Evolutionary conservation across 2,113 vertebrate species (phyloP), one percentile per base, ranked within the genome.

Genomic region (Spermophilus dauricus): DNA sequence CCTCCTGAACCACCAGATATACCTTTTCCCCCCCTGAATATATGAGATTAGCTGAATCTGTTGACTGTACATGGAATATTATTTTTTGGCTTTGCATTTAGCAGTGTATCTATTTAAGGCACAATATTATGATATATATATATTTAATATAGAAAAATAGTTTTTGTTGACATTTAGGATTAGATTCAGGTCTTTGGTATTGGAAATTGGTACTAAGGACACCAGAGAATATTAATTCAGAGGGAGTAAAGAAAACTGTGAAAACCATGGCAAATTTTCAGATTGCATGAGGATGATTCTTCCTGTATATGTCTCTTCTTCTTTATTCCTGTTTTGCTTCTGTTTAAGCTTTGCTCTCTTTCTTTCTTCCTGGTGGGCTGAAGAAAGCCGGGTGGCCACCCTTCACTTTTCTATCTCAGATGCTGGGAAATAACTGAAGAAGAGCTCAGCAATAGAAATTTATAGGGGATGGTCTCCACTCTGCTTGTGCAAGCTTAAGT

Each of bases 31-130:
- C 12, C 48, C 28, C 69, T 84, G 34, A 84, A 76, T 80, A 7
- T 80, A 14, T 75, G 24, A 65, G 53, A 37, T 39, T 76, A 16
- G 42, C 11, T 51, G 17, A 51, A 17, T 76, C 26, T 67, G 18
- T 20, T 58, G 30, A 48, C n/a, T 45, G 30, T 34, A 22, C 78
- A 14, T 77, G 28, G 78, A 37, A 48, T 73, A 24, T 48, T 58
- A 63, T 11, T 95, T 95, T 90, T 48, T 67, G n/a, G 30, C n/a
- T 61, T 95, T 63, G 16, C 78, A 4, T 67, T 93, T 82, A 95
- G 70, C 42, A 80, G 16, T 34, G 10, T 16, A 12, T 77, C 37
- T 87, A 42, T 18, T 97, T 83, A 28, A 93, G 56, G 34, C 5
- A 87, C 86, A 80, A 70, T 89, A 83, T 67, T 67, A 84, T 67